phyloP scores from a whole-genome alignment of 1,140 invertebrate genomes.

The Trichoplusia ni region DNA sequence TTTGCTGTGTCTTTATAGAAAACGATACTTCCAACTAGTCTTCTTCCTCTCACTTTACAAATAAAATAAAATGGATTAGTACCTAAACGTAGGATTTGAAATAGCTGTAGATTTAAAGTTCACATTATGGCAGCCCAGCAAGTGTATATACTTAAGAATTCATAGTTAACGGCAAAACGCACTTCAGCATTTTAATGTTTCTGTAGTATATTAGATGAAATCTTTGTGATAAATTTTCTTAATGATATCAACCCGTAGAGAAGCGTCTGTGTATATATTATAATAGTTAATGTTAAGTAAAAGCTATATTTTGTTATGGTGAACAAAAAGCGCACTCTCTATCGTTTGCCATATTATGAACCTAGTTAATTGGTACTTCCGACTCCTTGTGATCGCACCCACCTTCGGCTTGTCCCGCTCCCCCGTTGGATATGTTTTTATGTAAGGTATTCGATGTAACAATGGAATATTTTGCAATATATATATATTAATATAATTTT shows the following conservation, averaged over 20 bases:
- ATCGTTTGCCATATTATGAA: slow-evolving; percentile 61
- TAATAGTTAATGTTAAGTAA: slow-evolving; percentile 65
- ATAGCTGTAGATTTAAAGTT: slow-evolving; percentile 7
- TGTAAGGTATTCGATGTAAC: slow-evolving; percentile 66
- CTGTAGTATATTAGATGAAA: slow-evolving; percentile 64
- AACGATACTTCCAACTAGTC: neutral
- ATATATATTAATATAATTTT: slow-evolving; percentile 56
- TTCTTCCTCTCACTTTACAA: neutral
- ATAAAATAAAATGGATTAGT: neutral
- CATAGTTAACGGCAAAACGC: slow-evolving; percentile 41
- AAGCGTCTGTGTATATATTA: slow-evolving; percentile 68
- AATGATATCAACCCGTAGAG: slow-evolving; percentile 72
- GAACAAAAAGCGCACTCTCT: slow-evolving; percentile 60
- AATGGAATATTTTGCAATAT: slow-evolving; percentile 79
- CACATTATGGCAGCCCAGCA: slow-evolving; percentile 6
- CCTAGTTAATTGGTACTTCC: slow-evolving; percentile 34
- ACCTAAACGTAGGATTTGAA: neutral
- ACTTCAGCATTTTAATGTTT: slow-evolving; percentile 51
- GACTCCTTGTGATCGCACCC: slow-evolving; percentile 42
- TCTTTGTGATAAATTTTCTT: slow-evolving; percentile 73
- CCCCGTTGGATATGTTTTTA: slow-evolving; percentile 16
- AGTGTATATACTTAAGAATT: slow-evolving; percentile 1
- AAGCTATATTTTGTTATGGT: slow-evolving; percentile 78
- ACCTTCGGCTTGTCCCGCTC: slow-evolving; percentile 37
- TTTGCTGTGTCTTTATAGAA: slow-evolving; percentile 41